Evolutionary conservation across 1,140 invertebrate species (phyloP), one percentile per base, ranked within the genome.

Genomic region (Paracyclopina nana): DNA sequence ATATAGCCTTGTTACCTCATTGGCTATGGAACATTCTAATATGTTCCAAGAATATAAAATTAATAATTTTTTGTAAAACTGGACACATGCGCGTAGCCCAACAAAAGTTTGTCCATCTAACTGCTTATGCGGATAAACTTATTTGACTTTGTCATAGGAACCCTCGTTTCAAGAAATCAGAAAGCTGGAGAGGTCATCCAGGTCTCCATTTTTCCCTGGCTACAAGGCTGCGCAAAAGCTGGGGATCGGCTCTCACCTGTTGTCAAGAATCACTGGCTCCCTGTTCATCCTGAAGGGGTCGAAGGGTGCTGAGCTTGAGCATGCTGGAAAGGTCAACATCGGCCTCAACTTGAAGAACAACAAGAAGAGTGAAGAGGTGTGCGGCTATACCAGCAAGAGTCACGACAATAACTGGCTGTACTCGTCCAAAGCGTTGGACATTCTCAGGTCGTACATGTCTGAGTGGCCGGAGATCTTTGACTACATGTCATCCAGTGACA

Each of bases 321-420:
- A 66, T 54, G 58, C 61, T 5, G 62, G 63, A n/a, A 79, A 77
- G 60, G 60, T 78, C 20, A 94, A 95, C 61, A 72, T 95, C 25
- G 91, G 90, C 0, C 68, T 96, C 9, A 85, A 90, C 63, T 67
- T 97, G 1, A 96, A 95, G 62, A 86, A 81, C 57, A 84, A 79
- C 46, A 87, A 82, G 62, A 77, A 63, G 29, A 77, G 75, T 55
- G 65, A 72, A 61, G 73, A 80, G 65, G 78, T 86, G 0, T 71
- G 76, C 24, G 86, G 85, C 8, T 92, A 79, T 60, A 87, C 86
- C 0, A 78, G 70, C 45, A 80, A 77, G 60, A 60, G 70, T 1
- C 55, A 72, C 12, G 72, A 72, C 54, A 54, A 53, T 18, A 62
- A 71, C 20, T 94, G 87, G 87, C 61, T 73, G 6, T 94, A 90